Percentiles rank a stretch among this genome's conserved stretches.
Evolutionary conservation across 2,113 vertebrate species (phyloP).

Genomic region (Ginglymostoma cirratum): DNA sequence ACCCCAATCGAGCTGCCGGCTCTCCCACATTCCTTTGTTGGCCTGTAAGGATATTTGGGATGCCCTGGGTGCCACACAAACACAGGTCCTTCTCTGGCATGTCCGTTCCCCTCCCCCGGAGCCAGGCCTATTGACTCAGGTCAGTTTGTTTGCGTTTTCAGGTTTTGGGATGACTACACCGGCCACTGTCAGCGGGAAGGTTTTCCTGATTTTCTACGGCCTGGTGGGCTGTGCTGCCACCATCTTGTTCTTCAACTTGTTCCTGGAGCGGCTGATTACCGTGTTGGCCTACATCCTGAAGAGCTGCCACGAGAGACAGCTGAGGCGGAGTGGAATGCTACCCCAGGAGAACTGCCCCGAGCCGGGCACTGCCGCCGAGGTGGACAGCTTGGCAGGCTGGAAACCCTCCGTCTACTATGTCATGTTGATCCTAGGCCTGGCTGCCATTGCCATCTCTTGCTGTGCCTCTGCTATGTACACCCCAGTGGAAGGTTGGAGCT

Average conservation of each 20-base stretch:
- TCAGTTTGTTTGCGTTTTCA: constrained; percentile 55
- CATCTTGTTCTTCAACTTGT: constrained; percentile 95
- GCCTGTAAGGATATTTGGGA: not conserved
- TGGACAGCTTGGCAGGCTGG: constrained; percentile 69
- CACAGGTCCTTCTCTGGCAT: not conserved
- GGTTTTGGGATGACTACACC: constrained; percentile 97
- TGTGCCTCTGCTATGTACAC: constrained; percentile 90
- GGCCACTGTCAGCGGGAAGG: constrained; percentile 78
- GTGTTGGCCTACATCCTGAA: constrained; percentile 80
- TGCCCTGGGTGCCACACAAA: too few species aligned
- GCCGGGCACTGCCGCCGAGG: constrained; percentile 45
- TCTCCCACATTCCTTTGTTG: not conserved
- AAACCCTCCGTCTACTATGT: constrained; percentile 95
- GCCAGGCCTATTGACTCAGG: constrained; percentile 7
- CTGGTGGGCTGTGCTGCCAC: constrained; percentile 87
- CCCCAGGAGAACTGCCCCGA: constrained; percentile 50
- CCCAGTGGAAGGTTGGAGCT: constrained; percentile 82
- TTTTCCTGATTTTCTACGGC: constrained; percentile 92
- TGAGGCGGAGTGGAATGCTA: constrained; percentile 61
- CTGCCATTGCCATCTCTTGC: constrained; percentile 81
- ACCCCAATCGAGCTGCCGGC: not conserved
- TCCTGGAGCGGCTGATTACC: constrained; percentile 89
- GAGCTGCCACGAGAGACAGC: constrained; percentile 68
- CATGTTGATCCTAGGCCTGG: constrained; percentile 84
- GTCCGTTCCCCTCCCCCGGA: too few species aligned